A percentile compares a stretch with the other conserved stretches of the same genome.
phyloP scores from a whole-genome alignment of 2,797 vertebrate species.

The Oryzias dopingdopingensis region DNA sequence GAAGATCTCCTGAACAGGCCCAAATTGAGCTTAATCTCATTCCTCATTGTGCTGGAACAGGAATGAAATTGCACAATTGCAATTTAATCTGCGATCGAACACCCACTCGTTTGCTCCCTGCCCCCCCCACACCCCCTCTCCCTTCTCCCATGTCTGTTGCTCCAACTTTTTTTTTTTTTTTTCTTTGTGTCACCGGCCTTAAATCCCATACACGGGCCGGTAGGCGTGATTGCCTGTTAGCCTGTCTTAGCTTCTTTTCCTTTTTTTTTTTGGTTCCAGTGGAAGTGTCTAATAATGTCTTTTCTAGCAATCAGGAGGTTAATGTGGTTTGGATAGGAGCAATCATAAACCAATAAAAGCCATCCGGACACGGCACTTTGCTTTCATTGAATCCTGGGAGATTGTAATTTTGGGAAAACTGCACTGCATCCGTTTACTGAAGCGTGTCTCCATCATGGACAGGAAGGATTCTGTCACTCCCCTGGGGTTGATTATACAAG shows the following conservation, averaged over 20 bases:
- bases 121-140: slow-evolving; percentile 4
- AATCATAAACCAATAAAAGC: slow-evolving; percentile 80
- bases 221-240: slow-evolving; percentile 71
- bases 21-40: slow-evolving; percentile 87
- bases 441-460: slow-evolving; percentile 74
- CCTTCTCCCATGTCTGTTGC: background rate
- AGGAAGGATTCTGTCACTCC: slow-evolving; percentile 80
- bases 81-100: slow-evolving; percentile 78
- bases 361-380: slow-evolving; percentile 67
- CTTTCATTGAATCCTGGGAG: slow-evolving; percentile 72
- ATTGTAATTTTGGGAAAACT: slow-evolving; percentile 67
- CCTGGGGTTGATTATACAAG: slow-evolving; percentile 77
- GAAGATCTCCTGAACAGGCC: slow-evolving; percentile 79
- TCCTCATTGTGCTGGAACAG: slow-evolving; percentile 81
- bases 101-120: slow-evolving; percentile 10
- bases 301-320: slow-evolving; percentile 79
- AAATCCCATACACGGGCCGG: slow-evolving; percentile 58
- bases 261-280: slow-evolving; percentile 52
- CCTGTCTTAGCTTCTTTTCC: slow-evolving; percentile 58
- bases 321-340: slow-evolving; percentile 77
- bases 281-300: slow-evolving; percentile 78
- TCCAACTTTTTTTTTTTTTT: slow-evolving; percentile 29
- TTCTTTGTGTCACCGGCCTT: slow-evolving; percentile 61
- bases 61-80: slow-evolving; percentile 84
- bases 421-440: slow-evolving; percentile 65